Percentiles rank a stretch among this genome's conserved stretches.
Conservation (phyloP, 1,140 invertebrate species). For the Coenobita brevimanus region DNA sequence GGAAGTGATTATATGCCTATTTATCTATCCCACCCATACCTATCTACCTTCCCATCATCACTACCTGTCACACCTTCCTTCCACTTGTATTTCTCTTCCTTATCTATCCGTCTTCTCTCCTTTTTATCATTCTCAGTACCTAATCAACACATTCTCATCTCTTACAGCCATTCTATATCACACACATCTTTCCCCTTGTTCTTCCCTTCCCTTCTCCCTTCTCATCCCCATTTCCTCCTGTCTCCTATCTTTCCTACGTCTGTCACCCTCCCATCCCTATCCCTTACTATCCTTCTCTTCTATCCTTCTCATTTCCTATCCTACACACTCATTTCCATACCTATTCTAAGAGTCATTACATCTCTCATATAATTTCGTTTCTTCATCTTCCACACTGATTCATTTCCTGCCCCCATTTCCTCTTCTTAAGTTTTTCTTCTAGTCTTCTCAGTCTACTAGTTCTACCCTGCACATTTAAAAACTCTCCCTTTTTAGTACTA, state of each 20-base stretch:
- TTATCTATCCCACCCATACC: not conserved
- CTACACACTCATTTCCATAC: not conserved
- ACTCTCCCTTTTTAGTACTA: not conserved
- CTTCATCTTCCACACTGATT: no score
- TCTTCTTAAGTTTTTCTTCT: not conserved
- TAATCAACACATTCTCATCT: not conserved
- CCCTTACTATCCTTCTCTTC: no score
- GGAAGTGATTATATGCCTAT: no score
- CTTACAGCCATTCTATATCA: not conserved
- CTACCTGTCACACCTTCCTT: not conserved
- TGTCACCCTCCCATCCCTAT: no score
- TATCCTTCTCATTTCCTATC: not conserved
- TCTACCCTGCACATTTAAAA: not conserved
- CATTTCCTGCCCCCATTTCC: slow-evolving; percentile 1
- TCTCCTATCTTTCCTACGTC: no score
- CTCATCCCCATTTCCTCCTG: not conserved
- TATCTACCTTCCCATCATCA: not conserved
- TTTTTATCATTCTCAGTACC: not conserved
- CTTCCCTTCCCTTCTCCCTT: not conserved
- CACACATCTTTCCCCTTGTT: not conserved
- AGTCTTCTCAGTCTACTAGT: not conserved
- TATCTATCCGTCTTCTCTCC: not conserved
- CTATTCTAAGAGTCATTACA: not conserved
- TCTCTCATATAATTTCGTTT: not conserved
- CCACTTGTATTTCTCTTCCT: not conserved